A percentile compares a stretch with the other conserved stretches of the same genome.
These are phyloP conservation scores for Ptychodera flava DNA, from an alignment of 35 echinoderm and acorn worm genomes.

Conservation along the genomic window DNA sequence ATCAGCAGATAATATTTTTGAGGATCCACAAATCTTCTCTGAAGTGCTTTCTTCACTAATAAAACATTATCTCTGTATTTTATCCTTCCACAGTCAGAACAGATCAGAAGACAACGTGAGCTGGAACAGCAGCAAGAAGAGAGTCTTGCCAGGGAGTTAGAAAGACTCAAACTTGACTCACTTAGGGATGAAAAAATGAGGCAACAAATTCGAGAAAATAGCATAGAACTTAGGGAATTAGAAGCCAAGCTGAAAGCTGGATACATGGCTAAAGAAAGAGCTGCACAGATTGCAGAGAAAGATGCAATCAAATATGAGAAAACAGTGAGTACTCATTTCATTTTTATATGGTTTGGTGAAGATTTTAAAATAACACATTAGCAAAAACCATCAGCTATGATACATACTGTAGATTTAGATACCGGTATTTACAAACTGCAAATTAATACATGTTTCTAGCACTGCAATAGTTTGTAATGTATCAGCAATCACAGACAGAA, in stretches of 20 bases:
- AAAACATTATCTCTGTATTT: background rate
- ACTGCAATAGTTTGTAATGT: too few species aligned
- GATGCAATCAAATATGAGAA: constrained; percentile 80
- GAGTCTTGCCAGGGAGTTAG: constrained; percentile 62
- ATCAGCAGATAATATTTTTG: too few species aligned
- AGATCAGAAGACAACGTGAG: constrained; percentile 54
- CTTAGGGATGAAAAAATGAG: constrained; percentile 68
- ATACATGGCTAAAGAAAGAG: constrained; percentile 82
- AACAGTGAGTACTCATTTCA: constrained; percentile 39
- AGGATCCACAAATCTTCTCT: too few species aligned
- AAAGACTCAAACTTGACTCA: constrained; percentile 54
- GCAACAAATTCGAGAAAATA: constrained; percentile 94
- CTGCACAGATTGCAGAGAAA: constrained; percentile 95
- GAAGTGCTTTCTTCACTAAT: too few species aligned
- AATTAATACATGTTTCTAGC: too few species aligned
- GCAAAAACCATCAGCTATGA: too few species aligned
- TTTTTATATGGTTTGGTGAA: too few species aligned
- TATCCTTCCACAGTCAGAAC: constrained; percentile 41
- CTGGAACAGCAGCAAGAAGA: constrained; percentile 88
- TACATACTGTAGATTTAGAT: too few species aligned
- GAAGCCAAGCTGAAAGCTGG: constrained; percentile 74
- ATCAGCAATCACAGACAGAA: too few species aligned
- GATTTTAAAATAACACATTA: too few species aligned
- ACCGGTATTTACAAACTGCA: too few species aligned
- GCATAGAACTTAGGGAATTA: constrained; percentile 80